Percentiles rank a stretch among this genome's conserved stretches.
These are phyloP conservation scores for Drosophila kikkawai DNA, from an alignment of 1,140 invertebrate genomes.

Conservation along the genomic window DNA sequence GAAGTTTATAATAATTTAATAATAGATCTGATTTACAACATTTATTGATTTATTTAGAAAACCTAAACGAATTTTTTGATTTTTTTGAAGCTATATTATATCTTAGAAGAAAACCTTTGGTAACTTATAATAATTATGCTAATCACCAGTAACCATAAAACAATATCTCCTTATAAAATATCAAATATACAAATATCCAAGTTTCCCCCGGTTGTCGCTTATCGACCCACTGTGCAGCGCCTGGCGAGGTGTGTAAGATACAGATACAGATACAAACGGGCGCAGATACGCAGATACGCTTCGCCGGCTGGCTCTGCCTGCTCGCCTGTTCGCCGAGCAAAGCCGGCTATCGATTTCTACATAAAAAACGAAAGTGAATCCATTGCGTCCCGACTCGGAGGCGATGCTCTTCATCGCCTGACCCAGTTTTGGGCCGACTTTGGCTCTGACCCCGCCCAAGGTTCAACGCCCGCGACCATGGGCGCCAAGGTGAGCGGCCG, in stretches of 20 bases:
- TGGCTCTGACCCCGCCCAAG: constrained; percentile 35
- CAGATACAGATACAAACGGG: constrained; percentile 30
- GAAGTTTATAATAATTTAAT: not conserved
- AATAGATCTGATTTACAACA: not conserved
- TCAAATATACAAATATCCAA: not conserved
- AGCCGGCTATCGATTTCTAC: constrained; percentile 80
- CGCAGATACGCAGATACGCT: constrained; percentile 5
- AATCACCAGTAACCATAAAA: no score
- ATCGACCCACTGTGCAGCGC: constrained; percentile 4
- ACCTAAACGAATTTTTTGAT: no score
- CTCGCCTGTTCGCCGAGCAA: constrained; percentile 70
- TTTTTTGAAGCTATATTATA: no score
- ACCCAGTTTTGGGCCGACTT: constrained; percentile 62
- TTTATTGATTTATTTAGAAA: no score
- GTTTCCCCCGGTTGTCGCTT: no score
- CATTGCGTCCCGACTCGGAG: not conserved
- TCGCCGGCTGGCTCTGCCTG: constrained; percentile 41
- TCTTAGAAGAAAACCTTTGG: no score
- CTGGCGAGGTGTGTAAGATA: not conserved
- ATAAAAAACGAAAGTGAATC: constrained; percentile 82
- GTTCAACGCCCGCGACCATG: constrained; percentile 56
- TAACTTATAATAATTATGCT: no score
- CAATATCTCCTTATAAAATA: no score
- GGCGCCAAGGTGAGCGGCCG: constrained; percentile 50
- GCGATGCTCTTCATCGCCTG: constrained; percentile 35